These are phyloP conservation scores for Deilephila porcellus DNA, from an alignment of 2,888 invertebrate species.

Conservation along the genomic window DNA sequence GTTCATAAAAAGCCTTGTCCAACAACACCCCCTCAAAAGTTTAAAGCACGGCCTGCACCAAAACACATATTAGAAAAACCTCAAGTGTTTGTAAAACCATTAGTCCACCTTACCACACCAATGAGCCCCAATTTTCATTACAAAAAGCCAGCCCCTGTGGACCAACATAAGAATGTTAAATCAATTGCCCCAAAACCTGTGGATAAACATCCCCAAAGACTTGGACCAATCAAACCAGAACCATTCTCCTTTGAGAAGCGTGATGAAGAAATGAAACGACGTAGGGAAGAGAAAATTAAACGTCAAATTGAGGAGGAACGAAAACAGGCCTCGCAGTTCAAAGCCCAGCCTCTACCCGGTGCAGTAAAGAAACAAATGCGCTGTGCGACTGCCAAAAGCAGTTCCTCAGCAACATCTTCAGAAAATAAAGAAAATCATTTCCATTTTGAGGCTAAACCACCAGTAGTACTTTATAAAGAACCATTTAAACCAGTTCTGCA, in stretches of 20 bases:
- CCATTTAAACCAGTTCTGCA: slow-evolving; percentile 87
- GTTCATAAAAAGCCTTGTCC: slow-evolving; percentile 70
- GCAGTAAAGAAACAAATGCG: slow-evolving; percentile 73
- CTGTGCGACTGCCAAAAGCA: slow-evolving; percentile 55
- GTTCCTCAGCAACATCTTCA: slow-evolving; percentile 65
- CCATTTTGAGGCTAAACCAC: slow-evolving; percentile 87
- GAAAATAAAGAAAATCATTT: slow-evolving; percentile 75
- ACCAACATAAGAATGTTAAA: slow-evolving; percentile 50
- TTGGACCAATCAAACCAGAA: slow-evolving; percentile 65
- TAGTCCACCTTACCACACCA: slow-evolving; percentile 60
- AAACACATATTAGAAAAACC: slow-evolving; percentile 79
- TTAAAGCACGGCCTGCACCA: slow-evolving; percentile 87
- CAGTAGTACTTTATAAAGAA: slow-evolving; percentile 85
- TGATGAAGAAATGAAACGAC: slow-evolving; percentile 82
- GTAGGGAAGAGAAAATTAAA: slow-evolving; percentile 86
- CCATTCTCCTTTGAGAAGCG: slow-evolving; percentile 90
- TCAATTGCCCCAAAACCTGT: slow-evolving; percentile 43
- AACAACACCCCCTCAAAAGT: slow-evolving; percentile 60
- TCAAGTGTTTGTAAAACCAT: slow-evolving; percentile 63
- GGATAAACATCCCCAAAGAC: slow-evolving; percentile 53
- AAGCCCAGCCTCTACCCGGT: slow-evolving; percentile 88
- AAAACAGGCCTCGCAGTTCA: slow-evolving; percentile 87
- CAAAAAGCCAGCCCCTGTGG: slow-evolving; percentile 60
- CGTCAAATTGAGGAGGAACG: slow-evolving; percentile 84
- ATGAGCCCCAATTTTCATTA: slow-evolving; percentile 69